phyloP scores from a whole-genome alignment of 2,797 vertebrate genomes.

The Dipus sagitta region DNA sequence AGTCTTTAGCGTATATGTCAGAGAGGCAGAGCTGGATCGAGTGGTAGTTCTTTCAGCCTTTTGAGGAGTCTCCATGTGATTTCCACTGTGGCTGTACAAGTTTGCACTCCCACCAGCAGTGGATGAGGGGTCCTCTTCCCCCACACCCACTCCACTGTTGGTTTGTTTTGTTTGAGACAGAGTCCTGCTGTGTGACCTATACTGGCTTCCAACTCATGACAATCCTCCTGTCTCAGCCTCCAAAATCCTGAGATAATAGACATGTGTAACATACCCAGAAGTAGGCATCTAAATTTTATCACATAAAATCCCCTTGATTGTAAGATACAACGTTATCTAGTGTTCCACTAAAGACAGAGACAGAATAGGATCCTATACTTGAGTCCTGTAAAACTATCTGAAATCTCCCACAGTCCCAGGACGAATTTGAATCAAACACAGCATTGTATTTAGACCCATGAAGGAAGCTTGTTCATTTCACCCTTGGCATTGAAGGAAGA shows the following conservation, averaged over 20 bases:
- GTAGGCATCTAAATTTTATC: neutral
- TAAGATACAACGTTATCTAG: neutral
- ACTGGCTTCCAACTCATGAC: neutral
- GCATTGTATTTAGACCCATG: neutral
- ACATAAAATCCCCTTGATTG: neutral
- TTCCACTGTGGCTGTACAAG: too few species aligned
- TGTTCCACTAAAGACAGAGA: neutral
- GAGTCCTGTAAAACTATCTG: neutral
- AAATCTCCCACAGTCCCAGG: neutral
- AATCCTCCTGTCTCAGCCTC: neutral
- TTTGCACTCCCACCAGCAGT: too few species aligned
- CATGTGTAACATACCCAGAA: neutral
- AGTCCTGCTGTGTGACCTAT: too few species aligned
- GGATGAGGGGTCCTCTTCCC: too few species aligned
- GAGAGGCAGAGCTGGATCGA: too few species aligned
- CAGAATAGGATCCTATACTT: neutral
- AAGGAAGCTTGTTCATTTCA: constrained; percentile 29
- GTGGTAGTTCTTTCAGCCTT: too few species aligned
- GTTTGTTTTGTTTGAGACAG: too few species aligned
- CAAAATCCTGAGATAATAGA: neutral
- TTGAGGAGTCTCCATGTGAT: too few species aligned
- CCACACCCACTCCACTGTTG: too few species aligned
- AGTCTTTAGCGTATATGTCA: too few species aligned
- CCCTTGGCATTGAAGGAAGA: neutral
- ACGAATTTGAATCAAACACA: constrained; percentile 8